Evolutionary conservation across 2,888 invertebrate genomes (phyloP), one percentile per base, ranked within the genome.

Genomic region (Tenthredo livida): DNA sequence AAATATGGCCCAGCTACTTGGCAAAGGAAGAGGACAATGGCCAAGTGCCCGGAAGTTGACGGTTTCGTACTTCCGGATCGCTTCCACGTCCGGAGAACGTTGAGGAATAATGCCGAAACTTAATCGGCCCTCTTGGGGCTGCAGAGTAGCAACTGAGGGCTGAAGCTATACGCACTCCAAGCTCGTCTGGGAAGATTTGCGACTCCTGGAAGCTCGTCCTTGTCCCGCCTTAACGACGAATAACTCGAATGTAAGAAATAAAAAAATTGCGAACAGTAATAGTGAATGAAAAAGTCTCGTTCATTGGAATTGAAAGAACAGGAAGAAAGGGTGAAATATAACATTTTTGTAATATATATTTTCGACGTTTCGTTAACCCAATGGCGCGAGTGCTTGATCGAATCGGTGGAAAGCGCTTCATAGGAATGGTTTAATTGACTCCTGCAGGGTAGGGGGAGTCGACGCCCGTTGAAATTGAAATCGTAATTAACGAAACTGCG

Each of bases 401-500:
- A 75, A 29, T 75, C 47, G 21, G 29, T 75, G 47, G 4, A n/a
- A 12, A 29, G 47, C 47, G 75, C 37, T 70, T 75, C 75, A 10
- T 25, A 47, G 75, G 47, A 43, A 47, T 21, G 75, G 75, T 75
- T 75, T 75, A 75, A 75, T 75, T 75, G 43, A 75, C 75, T 75
- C 21, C 29, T 7, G 47, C n/a, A n/a, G n/a, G 72, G 72, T 21
- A 47, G 21, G 43, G 47, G 7, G 29, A 43, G 43, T 2, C 25
- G 47, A 29, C 75, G 47, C 37, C 75, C 21, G 50, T 75, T 75
- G 75, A 75, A 75, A 75, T 43, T 75, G 75, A 75, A 75, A 75
- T 75, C 75, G 50, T 75, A 43, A 75, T 75, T 75, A 75, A 75
- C 75, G 75, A 75, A 75, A 75, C 75, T 75, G 47, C 29, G 75